Base-by-base conservation (phyloP, 2,888 invertebrate genomes). In the Cantharis rufa region DNA sequence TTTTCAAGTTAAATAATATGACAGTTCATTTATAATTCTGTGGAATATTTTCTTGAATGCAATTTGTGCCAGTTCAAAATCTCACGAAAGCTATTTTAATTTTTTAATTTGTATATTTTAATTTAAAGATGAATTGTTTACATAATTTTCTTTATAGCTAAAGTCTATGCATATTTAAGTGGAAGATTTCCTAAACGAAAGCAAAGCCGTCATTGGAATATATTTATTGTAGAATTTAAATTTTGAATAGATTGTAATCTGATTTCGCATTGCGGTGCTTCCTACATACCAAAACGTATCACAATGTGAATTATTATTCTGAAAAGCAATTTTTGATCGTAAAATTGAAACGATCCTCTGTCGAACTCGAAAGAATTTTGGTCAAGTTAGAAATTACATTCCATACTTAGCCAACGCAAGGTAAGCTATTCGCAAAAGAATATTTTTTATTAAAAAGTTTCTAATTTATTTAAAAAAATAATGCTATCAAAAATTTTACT, bases 281-380 rank as follows among this genome's bases (percentile, higher is more conserved):
- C 73, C 70, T 76, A 76, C 76, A 76, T 76, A 76, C 76, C 72
- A 76, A 76, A 72, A 63, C 72, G 76, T 76, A 72, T 72, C 76
- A 73, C 76, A 62, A 76, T 73, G 70, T 73, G 76, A 76, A 76
- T 76, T 76, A 76, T 72, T 76, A 76, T 76, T 72, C 76, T 32
- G 64, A 66, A 76, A 76, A 76, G 76, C 76, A 76, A 76, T 76
- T 76, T 76, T 76, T 76, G 76, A 73, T 76, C 73, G 73, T 76
- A 76, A 76, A 76, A 76, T 66, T 70, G 73, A 70, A 76, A 73
- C 73, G 76, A 76, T 73, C 73, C 76, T 71, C 70, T 76, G 28
- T 62, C 16, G 71, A 73, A 70, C 32, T 76, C 73, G 70, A 73
- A 66, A 73, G 70, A 66, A 68, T 72, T 72, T 72, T 48, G 48